Base-by-base conservation (phyloP, 2,888 invertebrate genomes). In the Spodoptera picta region DNA sequence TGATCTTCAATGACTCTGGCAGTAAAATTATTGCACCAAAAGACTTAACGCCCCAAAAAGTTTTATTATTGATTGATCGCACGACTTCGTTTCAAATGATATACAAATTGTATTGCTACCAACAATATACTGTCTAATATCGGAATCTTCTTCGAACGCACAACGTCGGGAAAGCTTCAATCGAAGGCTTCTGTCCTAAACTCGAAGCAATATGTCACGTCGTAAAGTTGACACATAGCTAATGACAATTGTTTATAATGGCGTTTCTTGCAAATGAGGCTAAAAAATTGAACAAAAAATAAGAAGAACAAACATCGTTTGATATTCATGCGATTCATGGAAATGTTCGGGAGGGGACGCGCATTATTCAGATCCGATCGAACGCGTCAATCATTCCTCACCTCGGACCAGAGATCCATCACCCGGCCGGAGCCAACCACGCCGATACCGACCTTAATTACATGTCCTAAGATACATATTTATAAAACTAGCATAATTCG, bases 281-380 rank as follows among this genome's bases (percentile, higher is more conserved):
- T 56, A 64, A 72, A 68, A 69, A 82, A 47, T 60, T 57, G 75
- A 79, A 65, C 43, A 79, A 80, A 70, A 75, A 81, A 80, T 66
- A 75, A 75, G 75, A 80, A 73, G 79, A 75, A 75, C 80, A 81
- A 83, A 81, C 82, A 81, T 69, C 75, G 69, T 84, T 87, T 82
- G 83, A 73, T 89, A 91, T 90, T 90, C 86, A 90, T 90, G 79
- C 81, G 77, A 89, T 89, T 87, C 89, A 89, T 88, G 85, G 83
- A 84, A 84, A 82, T 85, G 80, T 82, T 83, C 78, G 80, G 80
- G 77, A 82, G 70, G 75, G 73, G 75, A 73, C 65, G 78, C 75
- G 73, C 83, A 80, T 83, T 83, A 88, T 86, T 82, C 85, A 84
- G 84, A 84, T 84, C 73, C 67, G 84, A 85, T 85, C 82, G 85